A percentile compares a stretch with the other conserved stretches of the same genome.
Conservation (phyloP, 2,888 invertebrate species). For the Coenonympha arcania region DNA sequence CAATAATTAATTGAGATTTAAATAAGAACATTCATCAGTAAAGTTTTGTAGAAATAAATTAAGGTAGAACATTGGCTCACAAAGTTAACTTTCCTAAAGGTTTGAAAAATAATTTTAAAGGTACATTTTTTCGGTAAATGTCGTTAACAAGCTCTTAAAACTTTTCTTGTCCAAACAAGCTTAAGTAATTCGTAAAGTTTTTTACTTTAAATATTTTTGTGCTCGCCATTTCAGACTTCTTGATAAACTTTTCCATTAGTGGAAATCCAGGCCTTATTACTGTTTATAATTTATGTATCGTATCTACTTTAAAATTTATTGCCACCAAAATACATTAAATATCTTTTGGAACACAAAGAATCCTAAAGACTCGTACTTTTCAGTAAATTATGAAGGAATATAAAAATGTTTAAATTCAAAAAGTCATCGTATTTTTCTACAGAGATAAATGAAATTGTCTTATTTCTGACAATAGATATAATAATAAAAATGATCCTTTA, state of each 20-base stretch:
- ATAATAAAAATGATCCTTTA: too few relatives aligned
- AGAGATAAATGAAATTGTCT: too few relatives aligned
- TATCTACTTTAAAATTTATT: background rate
- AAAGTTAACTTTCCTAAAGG: background rate
- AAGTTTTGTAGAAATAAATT: too few relatives aligned
- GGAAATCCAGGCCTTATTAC: background rate
- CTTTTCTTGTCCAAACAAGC: background rate
- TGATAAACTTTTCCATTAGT: constrained; percentile 1
- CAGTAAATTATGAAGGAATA: too few relatives aligned
- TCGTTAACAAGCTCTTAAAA: background rate
- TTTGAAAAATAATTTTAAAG: background rate
- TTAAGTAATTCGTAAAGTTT: background rate
- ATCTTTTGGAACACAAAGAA: background rate
- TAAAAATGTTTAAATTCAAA: too few relatives aligned
- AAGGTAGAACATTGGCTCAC: too few relatives aligned
- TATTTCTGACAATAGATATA: too few relatives aligned
- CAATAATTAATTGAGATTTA: too few relatives aligned
- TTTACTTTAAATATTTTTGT: constrained; percentile 3
- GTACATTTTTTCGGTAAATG: background rate
- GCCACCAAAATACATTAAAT: background rate
- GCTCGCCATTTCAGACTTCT: background rate
- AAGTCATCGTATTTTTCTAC: too few relatives aligned
- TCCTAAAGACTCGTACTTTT: too few relatives aligned
- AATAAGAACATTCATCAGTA: too few relatives aligned
- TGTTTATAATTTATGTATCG: background rate